A percentile compares a stretch with the other conserved stretches of the same genome.
phyloP scores from a whole-genome alignment of 2,888 invertebrate species.

The Pammene aurita region DNA sequence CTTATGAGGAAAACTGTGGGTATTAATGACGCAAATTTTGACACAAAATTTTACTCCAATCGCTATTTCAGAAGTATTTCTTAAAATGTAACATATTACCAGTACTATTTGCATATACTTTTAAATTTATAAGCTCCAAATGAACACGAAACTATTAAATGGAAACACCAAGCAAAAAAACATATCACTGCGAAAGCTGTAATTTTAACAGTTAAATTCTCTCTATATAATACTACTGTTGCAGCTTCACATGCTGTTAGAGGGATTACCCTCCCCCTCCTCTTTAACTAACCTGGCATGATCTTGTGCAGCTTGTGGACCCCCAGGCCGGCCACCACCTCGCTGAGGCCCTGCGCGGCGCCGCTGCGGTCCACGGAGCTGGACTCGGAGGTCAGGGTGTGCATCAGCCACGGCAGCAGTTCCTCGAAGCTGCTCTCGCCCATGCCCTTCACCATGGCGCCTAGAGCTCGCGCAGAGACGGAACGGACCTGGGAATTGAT shows the following conservation, averaged over 20 bases:
- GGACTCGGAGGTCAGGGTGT: slow-evolving; percentile 96
- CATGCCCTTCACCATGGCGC: slow-evolving; percentile 99
- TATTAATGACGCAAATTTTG: too few relatives aligned
- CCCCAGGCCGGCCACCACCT: slow-evolving; percentile 98
- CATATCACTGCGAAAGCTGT: slow-evolving; percentile 8
- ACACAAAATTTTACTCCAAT: too few relatives aligned
- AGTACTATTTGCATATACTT: too few relatives aligned
- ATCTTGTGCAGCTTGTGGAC: slow-evolving; percentile 96
- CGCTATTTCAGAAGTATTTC: too few relatives aligned
- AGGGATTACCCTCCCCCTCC: too few relatives aligned
- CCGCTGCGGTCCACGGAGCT: slow-evolving; percentile 98
- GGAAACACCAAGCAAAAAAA: not conserved
- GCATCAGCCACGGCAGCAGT: slow-evolving; percentile 98
- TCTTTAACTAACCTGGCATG: slow-evolving; percentile 88
- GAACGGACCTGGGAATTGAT: slow-evolving; percentile 87
- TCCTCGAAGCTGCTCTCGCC: slow-evolving; percentile 98
- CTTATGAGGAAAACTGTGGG: too few relatives aligned
- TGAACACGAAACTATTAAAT: not conserved
- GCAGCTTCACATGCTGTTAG: too few relatives aligned
- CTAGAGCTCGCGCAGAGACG: slow-evolving; percentile 97
- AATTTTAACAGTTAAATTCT: not conserved
- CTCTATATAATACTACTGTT: too few relatives aligned
- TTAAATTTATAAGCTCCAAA: too few relatives aligned
- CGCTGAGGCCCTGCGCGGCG: slow-evolving; percentile 98
- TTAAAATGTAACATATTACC: too few relatives aligned